Evolutionary conservation across 2,113 vertebrate species (phyloP), one percentile per base, ranked within the genome.

Genomic region (Hypanus sabinus): DNA sequence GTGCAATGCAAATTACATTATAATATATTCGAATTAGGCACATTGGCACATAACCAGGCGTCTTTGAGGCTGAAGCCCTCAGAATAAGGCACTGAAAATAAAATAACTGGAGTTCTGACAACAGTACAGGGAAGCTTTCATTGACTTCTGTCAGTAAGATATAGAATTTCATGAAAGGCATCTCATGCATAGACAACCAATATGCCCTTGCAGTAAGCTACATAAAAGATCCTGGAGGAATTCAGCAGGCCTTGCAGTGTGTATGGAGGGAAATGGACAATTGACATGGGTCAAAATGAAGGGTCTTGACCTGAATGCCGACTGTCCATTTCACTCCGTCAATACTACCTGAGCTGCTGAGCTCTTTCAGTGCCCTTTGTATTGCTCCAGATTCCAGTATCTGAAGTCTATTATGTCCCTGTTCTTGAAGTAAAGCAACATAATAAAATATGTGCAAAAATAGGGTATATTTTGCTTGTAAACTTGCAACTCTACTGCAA

Each of bases 21-120:
- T 75, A 93, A 93, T 93, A 55, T 93, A 93, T 93, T 93, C 70
- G 73, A 93, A 93, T 73, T 93, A 93, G 91, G 36, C 91, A 93
- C 70, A 93, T 75, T 93, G 91, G 71, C 91, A 93, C 46, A 46
- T 75, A 93, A 73, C 91, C 24, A 73, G 36, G 91, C 91, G 55
- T 73, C 91, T 70, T 93, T 73, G 70, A 93, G 91, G 38, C 70
- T 73, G 70, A 70, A 70, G 68, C 68, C 38, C 68, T 46, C 38
- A 55, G 68, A 71, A 93, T 33, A 20, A 46, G 70, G 65, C 62
- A 70, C 5, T 91, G 88, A 91, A 90, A 93, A 93, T 93, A 93
- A 55, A 73, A 73, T 93, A 93, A 55, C 70, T 55, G 22, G 3
- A 75, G 36, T 70, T 73, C 91, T 22, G 30, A 22, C 36, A 55